Evolutionary conservation across 1,140 invertebrate species (phyloP).

Genomic region (Solen grandis): DNA sequence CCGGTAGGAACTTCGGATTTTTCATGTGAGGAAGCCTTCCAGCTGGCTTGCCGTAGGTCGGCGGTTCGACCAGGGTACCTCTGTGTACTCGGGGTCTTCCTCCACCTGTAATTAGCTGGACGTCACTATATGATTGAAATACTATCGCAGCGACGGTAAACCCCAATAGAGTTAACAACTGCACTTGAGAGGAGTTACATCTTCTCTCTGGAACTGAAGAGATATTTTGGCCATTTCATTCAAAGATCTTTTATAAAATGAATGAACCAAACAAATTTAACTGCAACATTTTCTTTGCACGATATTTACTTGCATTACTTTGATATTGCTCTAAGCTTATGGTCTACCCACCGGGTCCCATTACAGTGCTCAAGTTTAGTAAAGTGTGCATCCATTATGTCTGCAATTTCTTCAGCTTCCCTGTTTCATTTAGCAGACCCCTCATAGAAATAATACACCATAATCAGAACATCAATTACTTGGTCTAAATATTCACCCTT

Average conservation of each 20-base stretch:
- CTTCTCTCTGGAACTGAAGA: too few species aligned
- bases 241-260: conserved; percentile 24
- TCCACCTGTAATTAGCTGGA: too few species aligned
- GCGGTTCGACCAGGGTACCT: too few species aligned
- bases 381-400: conserved; percentile 50
- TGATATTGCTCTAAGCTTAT: conserved; percentile 36
- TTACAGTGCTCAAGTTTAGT: conserved; percentile 39
- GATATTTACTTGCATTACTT: conserved; percentile 38
- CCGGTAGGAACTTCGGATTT: too few species aligned
- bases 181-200: too few species aligned
- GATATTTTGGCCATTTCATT: conserved; percentile 2
- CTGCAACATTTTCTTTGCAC: conserved; percentile 44
- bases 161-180: too few species aligned
- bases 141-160: too few species aligned
- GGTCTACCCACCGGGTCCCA: conserved; percentile 47
- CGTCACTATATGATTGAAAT: too few species aligned
- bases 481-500: conserved; percentile 52
- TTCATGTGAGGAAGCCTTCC: too few species aligned
- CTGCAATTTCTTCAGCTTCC: conserved; percentile 44
- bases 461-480: conserved; percentile 36
- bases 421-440: conserved; percentile 55
- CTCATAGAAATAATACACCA: conserved; percentile 52
- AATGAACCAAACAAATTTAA: conserved; percentile 32
- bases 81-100: too few species aligned
- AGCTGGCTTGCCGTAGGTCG: too few species aligned